A percentile compares a stretch with the other conserved stretches of the same genome.
Conservation (phyloP, 1,140 invertebrate species). For the Penaeus japonicus region DNA sequence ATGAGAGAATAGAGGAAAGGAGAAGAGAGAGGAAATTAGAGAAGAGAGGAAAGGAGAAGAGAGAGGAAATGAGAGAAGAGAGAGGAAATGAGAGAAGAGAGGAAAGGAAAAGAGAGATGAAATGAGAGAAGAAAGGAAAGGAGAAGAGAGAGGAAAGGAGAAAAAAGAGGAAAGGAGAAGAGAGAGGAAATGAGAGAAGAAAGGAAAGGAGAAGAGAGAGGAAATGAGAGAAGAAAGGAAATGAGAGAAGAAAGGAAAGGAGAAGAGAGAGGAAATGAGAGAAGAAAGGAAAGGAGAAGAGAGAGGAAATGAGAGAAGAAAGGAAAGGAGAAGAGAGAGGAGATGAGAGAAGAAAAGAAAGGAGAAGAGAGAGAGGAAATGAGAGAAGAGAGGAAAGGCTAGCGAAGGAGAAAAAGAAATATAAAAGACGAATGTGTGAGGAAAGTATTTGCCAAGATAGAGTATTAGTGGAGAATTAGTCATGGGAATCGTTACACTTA, state of each 20-base stretch:
- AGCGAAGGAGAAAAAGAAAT: neutral
- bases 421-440: neutral
- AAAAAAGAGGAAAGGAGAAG: neutral
- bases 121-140: constrained; percentile 1
- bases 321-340: neutral
- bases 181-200: neutral
- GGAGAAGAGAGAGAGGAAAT: neutral
- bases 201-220: neutral
- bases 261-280: neutral
- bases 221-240: neutral
- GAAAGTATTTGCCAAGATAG: too few relatives aligned
- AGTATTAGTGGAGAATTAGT: too few relatives aligned
- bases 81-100: neutral
- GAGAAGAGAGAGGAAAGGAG: neutral
- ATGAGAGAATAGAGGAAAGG: neutral
- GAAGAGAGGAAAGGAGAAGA: neutral
- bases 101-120: neutral
- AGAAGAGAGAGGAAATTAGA: neutral
- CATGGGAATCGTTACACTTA: too few relatives aligned
- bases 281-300: neutral
- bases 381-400: neutral
- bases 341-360: neutral
- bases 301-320: neutral
- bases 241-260: neutral
- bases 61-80: neutral